Evolutionary conservation across 2,888 invertebrate species (phyloP).

Genomic region (Drosophila tanythrix): DNA sequence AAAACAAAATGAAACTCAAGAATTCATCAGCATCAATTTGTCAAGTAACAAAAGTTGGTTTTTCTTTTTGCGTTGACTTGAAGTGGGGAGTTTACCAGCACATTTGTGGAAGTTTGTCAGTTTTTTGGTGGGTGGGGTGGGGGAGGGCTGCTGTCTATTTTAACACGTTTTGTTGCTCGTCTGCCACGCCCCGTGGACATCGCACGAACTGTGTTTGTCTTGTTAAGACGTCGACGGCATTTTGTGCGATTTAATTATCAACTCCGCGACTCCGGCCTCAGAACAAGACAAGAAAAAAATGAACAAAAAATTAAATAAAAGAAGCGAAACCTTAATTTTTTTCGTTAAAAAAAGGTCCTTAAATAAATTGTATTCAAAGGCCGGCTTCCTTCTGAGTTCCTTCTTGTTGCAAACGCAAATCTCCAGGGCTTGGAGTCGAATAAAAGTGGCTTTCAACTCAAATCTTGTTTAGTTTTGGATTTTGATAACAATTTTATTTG

Average conservation of each 20-base stretch:
- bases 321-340: slow-evolving; percentile 26
- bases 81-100: slow-evolving; percentile 29
- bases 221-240: slow-evolving; percentile 57
- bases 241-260: slow-evolving; percentile 74
- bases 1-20: slow-evolving; percentile 53
- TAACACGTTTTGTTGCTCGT: slow-evolving; percentile 65
- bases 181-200: slow-evolving; percentile 42
- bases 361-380: slow-evolving; percentile 21
- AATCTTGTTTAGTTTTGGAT: background rate
- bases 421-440: background rate
- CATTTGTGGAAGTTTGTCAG: background rate
- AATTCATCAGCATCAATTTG: slow-evolving; percentile 71
- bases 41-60: slow-evolving; percentile 60
- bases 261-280: slow-evolving; percentile 39
- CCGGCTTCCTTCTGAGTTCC: too few species aligned
- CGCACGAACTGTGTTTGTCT: slow-evolving; percentile 68
- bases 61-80: slow-evolving; percentile 23
- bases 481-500: background rate
- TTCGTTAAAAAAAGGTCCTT: slow-evolving; percentile 9
- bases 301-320: background rate
- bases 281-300: slow-evolving; percentile 1
- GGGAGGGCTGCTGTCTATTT: slow-evolving; percentile 62
- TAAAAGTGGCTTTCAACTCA: background rate
- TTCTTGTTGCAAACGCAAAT: background rate
- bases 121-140: background rate